A percentile compares a stretch with the other conserved stretches of the same genome.
Evolutionary conservation across 2,797 vertebrate species (phyloP).

Genomic region (Pipistrellus nathusii): DNA sequence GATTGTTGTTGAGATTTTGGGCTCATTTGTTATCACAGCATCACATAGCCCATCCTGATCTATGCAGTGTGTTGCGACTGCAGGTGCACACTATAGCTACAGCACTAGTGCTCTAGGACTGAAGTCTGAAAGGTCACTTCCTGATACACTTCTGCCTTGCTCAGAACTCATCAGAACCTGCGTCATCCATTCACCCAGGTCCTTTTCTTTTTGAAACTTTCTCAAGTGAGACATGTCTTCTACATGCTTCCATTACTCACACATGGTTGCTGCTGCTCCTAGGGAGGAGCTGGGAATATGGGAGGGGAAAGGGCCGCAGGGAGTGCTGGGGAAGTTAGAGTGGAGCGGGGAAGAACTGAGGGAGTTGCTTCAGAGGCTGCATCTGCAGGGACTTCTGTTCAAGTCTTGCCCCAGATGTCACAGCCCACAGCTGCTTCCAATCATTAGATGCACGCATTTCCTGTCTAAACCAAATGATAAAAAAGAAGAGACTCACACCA

Average conservation of each 20-base stretch:
- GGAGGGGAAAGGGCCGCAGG: not conserved
- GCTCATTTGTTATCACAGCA: not conserved
- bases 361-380: constrained; percentile 4
- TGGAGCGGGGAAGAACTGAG: not conserved
- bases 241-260: not conserved
- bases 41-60: not conserved
- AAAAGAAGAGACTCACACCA: constrained; percentile 42
- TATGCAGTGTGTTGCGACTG: rapidly evolving
- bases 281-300: rapidly evolving
- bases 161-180: not conserved
- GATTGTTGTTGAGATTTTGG: not conserved
- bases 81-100: not conserved
- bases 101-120: rapidly evolving
- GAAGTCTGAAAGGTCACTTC: not conserved
- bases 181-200: not conserved
- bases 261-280: not conserved
- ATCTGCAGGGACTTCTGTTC: constrained; percentile 53
- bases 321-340: not conserved
- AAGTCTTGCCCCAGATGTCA: constrained; percentile 63
- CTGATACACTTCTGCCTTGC: no score
- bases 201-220: constrained; percentile 9
- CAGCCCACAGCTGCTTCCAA: constrained; percentile 76
- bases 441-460: constrained; percentile 74
- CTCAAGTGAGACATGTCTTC: not conserved
- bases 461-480: constrained; percentile 67